These are phyloP conservation scores for Crambe crambe DNA, from an alignment of 37 sponge, comb jelly and placozoan genomes.

Conservation along the genomic window DNA sequence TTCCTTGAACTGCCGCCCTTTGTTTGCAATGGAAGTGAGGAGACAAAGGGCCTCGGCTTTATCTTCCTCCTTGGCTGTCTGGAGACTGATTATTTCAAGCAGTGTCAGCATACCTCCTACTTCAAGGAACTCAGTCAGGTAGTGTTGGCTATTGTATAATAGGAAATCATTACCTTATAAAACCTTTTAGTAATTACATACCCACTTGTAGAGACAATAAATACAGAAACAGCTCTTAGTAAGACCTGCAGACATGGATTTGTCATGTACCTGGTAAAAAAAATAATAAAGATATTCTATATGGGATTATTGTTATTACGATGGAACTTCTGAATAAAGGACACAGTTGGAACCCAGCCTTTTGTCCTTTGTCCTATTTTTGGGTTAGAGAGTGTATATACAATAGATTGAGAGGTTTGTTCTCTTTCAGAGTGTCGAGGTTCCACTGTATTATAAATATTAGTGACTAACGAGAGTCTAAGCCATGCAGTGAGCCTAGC, in stretches of 20 bases:
- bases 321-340: too few species aligned
- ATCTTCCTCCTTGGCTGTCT: constrained; percentile 68
- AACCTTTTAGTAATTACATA: too few species aligned
- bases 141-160: constrained; percentile 72
- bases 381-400: too few species aligned
- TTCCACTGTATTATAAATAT: neutral
- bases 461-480: constrained; percentile 80
- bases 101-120: constrained; percentile 97
- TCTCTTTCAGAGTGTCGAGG: neutral
- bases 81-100: constrained; percentile 87
- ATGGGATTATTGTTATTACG: neutral
- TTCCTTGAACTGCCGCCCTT: constrained; percentile 96
- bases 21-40: constrained; percentile 68
- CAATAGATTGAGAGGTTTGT: too few species aligned
- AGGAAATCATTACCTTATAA: too few species aligned
- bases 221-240: constrained; percentile 75
- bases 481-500: constrained; percentile 95
- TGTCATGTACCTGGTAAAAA: constrained; percentile 57
- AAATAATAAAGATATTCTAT: neutral
- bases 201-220: constrained; percentile 86
- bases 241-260: constrained; percentile 76
- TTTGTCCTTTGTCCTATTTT: too few species aligned
- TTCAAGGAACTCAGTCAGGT: constrained; percentile 95
- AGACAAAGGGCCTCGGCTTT: constrained; percentile 74
- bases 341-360: too few species aligned